Evolutionary conservation across 2,113 vertebrate genomes (phyloP), one percentile per base, ranked within the genome.

Genomic region (Tinamus guttatus): DNA sequence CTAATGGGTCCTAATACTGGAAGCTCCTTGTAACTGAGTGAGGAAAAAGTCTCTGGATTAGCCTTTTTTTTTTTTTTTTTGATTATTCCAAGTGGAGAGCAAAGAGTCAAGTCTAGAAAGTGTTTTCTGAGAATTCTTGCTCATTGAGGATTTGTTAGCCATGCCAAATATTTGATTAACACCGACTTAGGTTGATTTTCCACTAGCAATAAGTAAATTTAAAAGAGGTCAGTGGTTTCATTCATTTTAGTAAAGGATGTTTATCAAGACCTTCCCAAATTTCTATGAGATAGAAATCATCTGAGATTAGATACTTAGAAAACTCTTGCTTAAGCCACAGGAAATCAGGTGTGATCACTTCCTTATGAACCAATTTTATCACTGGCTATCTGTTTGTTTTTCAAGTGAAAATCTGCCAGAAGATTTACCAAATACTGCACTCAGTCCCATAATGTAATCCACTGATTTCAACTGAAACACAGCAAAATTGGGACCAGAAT

Each of bases 291-390:
- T 49, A 73, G n/a, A 93, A 89, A 90, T 96, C 80, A 79, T 94
- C 36, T 67, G 77, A 79, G 88, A 87, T 94, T 81, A 94, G 27
- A 13, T 64, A 51, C 30, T 93, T 94, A 83, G 84, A 85, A 94
- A 79, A 79, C 58, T 78, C 17, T 87, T 87, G 70, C 54, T 91
- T 86, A 96, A 76, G 28, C 59, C 84, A 45, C 81, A 87, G 92
- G 74, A 94, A 95, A 89, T 76, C 85, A 58, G 43, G 77, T 87
- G 94, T 89, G 92, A 93, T 92, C 62, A 17, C 69, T 89, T 84
- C 14, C 59, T 96, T 90, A 93, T 2, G 11, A 76, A 82, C 63
- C 4, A 14, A 41, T 95, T 70, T 93, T 73, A 88, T 94, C 5
- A 4, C 56, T 83, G 69, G 15, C 62, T 91, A 75, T 74, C 52